Conservation (phyloP, 1,140 invertebrate genomes). For the Drosophila gunungcola region DNA sequence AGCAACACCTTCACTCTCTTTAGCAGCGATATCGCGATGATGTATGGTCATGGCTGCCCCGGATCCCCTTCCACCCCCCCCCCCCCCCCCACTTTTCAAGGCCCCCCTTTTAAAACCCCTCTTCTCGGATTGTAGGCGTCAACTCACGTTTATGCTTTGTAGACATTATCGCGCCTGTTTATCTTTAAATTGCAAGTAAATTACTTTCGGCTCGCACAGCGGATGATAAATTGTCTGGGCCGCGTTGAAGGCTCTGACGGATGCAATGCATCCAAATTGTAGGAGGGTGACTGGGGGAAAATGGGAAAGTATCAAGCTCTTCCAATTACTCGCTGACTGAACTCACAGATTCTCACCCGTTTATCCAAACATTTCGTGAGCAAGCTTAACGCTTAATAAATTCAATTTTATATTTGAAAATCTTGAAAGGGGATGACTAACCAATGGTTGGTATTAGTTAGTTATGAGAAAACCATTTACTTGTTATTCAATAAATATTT, state of each 20-base stretch:
- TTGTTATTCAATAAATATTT: background rate
- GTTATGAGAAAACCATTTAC: background rate
- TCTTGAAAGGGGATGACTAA: constrained; percentile 10
- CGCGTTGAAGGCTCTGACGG: constrained; percentile 73
- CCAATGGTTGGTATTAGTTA: background rate
- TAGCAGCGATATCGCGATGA: constrained; percentile 69
- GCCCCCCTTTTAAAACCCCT: constrained; percentile 5
- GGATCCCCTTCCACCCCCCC: background rate
- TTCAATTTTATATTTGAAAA: constrained; percentile 30
- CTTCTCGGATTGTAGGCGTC: constrained; percentile 75
- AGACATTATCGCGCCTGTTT: constrained; percentile 83
- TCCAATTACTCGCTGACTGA: constrained; percentile 34
- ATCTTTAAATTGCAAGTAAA: constrained; percentile 84
- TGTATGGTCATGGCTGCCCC: constrained; percentile 63
- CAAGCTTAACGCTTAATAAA: constrained; percentile 34
- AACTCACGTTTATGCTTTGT: constrained; percentile 84
- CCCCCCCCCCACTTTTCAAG: background rate
- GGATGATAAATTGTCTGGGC: constrained; percentile 75
- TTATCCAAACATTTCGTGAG: constrained; percentile 31
- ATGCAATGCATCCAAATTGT: constrained; percentile 58
- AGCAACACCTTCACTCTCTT: constrained; percentile 78
- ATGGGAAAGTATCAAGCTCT: constrained; percentile 39
- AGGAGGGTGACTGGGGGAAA: background rate
- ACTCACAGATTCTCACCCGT: constrained; percentile 41
- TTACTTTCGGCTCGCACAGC: constrained; percentile 78